phyloP scores from a whole-genome alignment of 35 echinoderm and acorn worm genomes.

The Lytechinus pictus region DNA sequence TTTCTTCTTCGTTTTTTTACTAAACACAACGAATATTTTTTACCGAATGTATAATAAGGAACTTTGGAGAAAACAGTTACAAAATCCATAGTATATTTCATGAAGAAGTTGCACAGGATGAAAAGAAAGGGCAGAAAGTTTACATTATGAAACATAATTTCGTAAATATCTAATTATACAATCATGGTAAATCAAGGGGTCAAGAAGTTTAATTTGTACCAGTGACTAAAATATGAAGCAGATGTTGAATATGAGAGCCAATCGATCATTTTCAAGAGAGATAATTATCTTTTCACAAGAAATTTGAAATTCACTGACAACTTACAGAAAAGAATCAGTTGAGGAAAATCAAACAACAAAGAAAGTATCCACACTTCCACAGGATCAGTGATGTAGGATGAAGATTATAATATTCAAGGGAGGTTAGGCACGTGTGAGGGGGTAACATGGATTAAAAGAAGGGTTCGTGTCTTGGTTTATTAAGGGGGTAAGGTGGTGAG shows the following conservation, averaged over 20 bases:
- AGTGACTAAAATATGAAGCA: background rate
- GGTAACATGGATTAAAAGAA: background rate
- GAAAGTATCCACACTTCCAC: background rate
- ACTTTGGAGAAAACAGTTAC: background rate
- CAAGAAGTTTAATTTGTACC: background rate
- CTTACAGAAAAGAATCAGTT: background rate
- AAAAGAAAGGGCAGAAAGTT: background rate
- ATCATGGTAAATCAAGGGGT: no score
- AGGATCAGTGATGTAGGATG: background rate
- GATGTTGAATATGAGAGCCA: background rate
- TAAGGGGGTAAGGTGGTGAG: background rate
- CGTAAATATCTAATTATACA: no score
- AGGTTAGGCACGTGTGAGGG: background rate
- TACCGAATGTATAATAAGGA: background rate
- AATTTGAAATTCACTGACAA: background rate
- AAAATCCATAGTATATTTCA: background rate
- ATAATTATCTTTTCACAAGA: background rate
- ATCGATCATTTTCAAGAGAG: background rate
- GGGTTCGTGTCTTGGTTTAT: background rate
- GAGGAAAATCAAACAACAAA: background rate
- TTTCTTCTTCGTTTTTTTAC: background rate
- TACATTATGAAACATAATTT: no score
- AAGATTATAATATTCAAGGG: background rate
- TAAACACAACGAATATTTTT: background rate
- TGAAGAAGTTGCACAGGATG: background rate